A percentile compares a stretch with the other conserved stretches of the same genome.
Evolutionary conservation across 2,797 vertebrate species (phyloP).

Genomic region (Melanotaenia pygmaea): DNA sequence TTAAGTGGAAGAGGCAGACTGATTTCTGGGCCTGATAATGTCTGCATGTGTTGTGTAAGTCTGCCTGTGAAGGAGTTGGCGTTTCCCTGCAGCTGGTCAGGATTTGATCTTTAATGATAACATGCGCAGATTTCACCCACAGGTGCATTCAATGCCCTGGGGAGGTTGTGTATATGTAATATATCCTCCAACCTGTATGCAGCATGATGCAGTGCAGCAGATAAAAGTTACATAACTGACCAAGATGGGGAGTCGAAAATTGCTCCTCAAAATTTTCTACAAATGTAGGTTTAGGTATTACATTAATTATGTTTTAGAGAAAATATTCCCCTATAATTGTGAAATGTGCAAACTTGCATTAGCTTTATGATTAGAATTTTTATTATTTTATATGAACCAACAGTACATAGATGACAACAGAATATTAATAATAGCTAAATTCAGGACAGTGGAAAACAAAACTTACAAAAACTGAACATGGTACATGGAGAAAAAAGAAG

Average conservation of each 20-base stretch:
- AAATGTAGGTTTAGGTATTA: neutral
- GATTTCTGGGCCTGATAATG: conserved; percentile 5
- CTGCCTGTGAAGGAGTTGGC: neutral
- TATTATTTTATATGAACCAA: too few species aligned
- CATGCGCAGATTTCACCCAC: neutral
- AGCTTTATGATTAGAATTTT: neutral
- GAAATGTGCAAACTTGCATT: neutral
- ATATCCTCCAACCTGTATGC: neutral
- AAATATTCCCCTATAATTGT: neutral
- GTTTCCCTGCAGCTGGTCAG: neutral
- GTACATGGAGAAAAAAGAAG: too few species aligned
- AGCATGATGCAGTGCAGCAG: conserved; percentile 11
- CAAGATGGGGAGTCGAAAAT: neutral
- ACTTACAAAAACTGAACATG: too few species aligned
- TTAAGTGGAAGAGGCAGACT: neutral
- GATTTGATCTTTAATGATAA: neutral
- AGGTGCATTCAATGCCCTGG: neutral
- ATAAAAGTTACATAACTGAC: conserved; percentile 30
- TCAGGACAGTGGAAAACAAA: too few species aligned
- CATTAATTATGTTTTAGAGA: neutral
- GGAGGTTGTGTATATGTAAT: conserved; percentile 9
- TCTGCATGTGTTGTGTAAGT: neutral
- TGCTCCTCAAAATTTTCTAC: neutral
- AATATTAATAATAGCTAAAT: too few species aligned
- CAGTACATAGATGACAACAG: too few species aligned